Conservation (phyloP, 2,113 vertebrate species). For the Nothocercus nigrocapillus region DNA sequence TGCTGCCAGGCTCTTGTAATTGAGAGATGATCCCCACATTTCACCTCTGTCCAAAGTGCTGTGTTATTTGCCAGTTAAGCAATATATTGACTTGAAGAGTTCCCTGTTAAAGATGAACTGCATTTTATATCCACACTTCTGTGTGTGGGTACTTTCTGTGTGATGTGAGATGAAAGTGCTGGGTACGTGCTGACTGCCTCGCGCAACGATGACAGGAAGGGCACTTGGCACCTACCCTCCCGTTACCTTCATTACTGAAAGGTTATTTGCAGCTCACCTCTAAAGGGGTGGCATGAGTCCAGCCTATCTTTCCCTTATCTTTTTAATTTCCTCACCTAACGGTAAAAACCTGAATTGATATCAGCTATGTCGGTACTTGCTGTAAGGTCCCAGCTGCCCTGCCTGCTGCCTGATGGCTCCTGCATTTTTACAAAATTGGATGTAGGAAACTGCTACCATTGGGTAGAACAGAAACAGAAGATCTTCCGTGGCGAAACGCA, state of each 20-base stretch:
- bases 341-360: background rate
- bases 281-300: background rate
- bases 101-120: background rate
- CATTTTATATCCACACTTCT: background rate
- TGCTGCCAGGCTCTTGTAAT: slow-evolving; percentile 47
- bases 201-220: background rate
- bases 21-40: slow-evolving; percentile 54
- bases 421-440: background rate
- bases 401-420: background rate
- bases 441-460: background rate
- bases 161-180: background rate
- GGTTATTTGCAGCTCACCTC: background rate
- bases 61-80: slow-evolving; percentile 59
- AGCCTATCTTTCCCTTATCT: background rate
- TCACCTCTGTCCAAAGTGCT: slow-evolving; percentile 33
- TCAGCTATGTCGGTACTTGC: background rate
- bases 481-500: background rate
- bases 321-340: background rate
- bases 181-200: background rate
- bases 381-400: background rate
- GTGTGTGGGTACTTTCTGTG: background rate
- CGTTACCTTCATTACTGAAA: background rate
- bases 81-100: slow-evolving; percentile 12
- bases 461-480: background rate
- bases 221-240: background rate